Conservation (phyloP, 1,140 invertebrate species). For the Drosophila asahinai region DNA sequence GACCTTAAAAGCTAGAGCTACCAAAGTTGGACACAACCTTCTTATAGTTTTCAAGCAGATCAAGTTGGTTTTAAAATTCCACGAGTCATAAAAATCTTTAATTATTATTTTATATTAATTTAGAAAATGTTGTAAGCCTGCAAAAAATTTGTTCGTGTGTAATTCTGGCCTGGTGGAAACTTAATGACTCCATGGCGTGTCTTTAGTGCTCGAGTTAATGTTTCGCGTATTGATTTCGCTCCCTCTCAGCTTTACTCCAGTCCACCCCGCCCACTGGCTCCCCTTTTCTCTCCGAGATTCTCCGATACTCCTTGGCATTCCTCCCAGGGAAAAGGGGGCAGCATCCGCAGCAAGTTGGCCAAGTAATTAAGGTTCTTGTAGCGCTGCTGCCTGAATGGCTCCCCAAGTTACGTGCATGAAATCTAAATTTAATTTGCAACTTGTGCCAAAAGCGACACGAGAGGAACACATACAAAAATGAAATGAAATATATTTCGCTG, state of each 20-base stretch:
- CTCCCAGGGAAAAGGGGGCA: conserved; percentile 30
- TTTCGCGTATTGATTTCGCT: conserved; percentile 78
- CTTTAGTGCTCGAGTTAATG: conserved; percentile 76
- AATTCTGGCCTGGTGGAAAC: conserved; percentile 26
- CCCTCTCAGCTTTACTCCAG: neutral
- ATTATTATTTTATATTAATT: neutral
- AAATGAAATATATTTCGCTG: conserved; percentile 43
- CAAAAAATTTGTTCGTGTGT: neutral
- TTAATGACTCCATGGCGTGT: conserved; percentile 80
- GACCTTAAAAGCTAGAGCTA: too few relatives aligned
- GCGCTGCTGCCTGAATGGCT: conserved; percentile 36
- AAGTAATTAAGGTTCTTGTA: conserved; percentile 71
- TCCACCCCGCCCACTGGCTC: neutral
- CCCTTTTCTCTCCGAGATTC: conserved; percentile 15
- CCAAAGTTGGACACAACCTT: too few relatives aligned
- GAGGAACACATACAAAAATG: conserved; percentile 21
- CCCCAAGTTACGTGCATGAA: conserved; percentile 69
- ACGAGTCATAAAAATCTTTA: too few relatives aligned
- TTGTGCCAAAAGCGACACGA: conserved; percentile 64
- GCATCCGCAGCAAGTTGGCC: conserved; percentile 57
- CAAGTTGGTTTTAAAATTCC: too few relatives aligned
- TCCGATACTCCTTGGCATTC: conserved; percentile 15
- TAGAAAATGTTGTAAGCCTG: too few relatives aligned
- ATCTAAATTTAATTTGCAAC: conserved; percentile 82
- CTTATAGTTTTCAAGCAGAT: too few relatives aligned